phyloP scores from a whole-genome alignment of 2,113 vertebrate species.

The Gnathonemus echidnorhynchus region DNA sequence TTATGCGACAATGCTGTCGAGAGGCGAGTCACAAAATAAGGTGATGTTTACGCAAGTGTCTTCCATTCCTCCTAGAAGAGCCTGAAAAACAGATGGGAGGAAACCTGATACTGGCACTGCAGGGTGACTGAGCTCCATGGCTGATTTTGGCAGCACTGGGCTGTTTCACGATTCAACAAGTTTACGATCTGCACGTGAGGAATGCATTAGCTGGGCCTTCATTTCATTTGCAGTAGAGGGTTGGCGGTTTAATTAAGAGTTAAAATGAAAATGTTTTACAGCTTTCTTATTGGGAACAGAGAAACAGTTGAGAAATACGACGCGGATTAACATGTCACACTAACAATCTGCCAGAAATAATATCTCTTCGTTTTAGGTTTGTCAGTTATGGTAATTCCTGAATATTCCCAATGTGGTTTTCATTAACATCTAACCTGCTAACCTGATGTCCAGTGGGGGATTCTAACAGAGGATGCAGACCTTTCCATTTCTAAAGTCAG shows the following conservation, averaged over 20 bases:
- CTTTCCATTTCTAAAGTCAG: not conserved
- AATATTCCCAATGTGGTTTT: not conserved
- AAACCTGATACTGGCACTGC: not conserved
- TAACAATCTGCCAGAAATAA: not conserved
- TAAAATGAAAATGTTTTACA: not conserved
- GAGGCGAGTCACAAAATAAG: not conserved
- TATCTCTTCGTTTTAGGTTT: not conserved
- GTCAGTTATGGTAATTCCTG: not conserved
- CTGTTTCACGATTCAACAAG: not conserved
- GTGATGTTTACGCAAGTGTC: not conserved
- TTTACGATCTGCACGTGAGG: not conserved
- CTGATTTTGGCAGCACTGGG: not conserved
- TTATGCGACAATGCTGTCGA: not conserved
- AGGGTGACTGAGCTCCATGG: not conserved
- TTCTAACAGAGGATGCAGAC: not conserved
- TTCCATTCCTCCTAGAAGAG: not conserved
- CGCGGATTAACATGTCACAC: not conserved
- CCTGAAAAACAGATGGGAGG: not conserved
- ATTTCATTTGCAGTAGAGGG: not conserved
- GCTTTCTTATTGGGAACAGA: not conserved
- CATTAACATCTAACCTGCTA: not conserved
- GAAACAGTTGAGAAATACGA: not conserved
- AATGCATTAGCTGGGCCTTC: not conserved
- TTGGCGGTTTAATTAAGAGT: not conserved
- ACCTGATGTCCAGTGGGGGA: not conserved